Conservation (phyloP, 1,140 invertebrate genomes). For the Pseudomyrmex pallidus region DNA sequence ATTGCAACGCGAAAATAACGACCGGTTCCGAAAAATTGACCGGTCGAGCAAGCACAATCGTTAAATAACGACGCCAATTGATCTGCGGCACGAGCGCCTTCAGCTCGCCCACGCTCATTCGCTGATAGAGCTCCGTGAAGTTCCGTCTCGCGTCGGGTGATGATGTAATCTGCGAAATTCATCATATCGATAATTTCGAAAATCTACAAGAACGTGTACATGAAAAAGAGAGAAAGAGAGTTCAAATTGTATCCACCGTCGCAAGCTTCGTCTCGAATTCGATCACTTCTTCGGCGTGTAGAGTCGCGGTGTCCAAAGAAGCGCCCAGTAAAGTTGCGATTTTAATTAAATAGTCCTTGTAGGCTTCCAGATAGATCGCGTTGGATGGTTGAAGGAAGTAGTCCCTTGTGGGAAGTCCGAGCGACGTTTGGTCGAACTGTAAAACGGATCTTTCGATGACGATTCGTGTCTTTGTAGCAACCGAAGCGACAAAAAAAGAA, state of each 20-base stretch:
- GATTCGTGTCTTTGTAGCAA: not conserved
- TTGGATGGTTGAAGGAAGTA: slow-evolving; percentile 92
- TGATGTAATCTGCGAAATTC: slow-evolving; percentile 89
- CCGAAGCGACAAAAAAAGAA: not conserved
- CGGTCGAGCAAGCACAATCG: slow-evolving; percentile 88
- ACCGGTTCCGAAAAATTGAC: slow-evolving; percentile 88
- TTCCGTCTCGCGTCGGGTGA: slow-evolving; percentile 93
- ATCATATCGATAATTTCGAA: not conserved
- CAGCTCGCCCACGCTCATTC: slow-evolving; percentile 91
- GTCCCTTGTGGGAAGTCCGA: slow-evolving; percentile 94
- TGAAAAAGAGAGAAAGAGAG: not conserved
- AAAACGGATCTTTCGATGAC: slow-evolving; percentile 27
- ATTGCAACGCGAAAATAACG: slow-evolving; percentile 90
- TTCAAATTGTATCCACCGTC: slow-evolving; percentile 83
- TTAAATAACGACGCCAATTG: slow-evolving; percentile 91
- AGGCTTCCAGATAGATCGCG: slow-evolving; percentile 90
- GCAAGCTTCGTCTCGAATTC: slow-evolving; percentile 93
- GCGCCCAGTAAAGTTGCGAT: slow-evolving; percentile 90
- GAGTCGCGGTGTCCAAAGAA: slow-evolving; percentile 85
- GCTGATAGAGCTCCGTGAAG: slow-evolving; percentile 91
- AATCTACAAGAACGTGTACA: not conserved
- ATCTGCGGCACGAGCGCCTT: slow-evolving; percentile 90
- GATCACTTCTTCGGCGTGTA: slow-evolving; percentile 90
- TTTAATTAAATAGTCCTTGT: slow-evolving; percentile 91
- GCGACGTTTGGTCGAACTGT: slow-evolving; percentile 93